Evolutionary conservation across 2,113 vertebrate genomes (phyloP).

Genomic region (Passer domesticus): DNA sequence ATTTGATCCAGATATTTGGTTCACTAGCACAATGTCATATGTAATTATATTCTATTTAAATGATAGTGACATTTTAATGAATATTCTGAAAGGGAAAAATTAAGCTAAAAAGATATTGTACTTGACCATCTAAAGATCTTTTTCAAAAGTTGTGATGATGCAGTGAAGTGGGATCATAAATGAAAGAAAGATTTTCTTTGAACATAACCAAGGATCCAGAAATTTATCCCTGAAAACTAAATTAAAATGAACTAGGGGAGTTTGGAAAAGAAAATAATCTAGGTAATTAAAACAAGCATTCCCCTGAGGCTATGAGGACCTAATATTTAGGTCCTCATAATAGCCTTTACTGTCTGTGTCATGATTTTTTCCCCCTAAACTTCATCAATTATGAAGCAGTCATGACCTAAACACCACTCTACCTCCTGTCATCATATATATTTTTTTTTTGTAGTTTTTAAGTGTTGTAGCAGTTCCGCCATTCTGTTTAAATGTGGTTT

Average conservation of each 20-base stretch:
- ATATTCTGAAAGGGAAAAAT: slow-evolving; percentile 4
- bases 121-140: background rate
- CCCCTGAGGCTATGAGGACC: background rate
- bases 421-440: background rate
- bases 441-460: background rate
- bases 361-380: background rate
- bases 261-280: slow-evolving; percentile 7
- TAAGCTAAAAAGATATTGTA: background rate
- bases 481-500: background rate
- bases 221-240: slow-evolving; percentile 24
- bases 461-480: background rate
- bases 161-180: slow-evolving; percentile 35
- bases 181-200: slow-evolving; percentile 26
- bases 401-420: background rate
- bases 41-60: background rate
- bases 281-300: background rate
- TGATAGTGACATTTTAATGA: background rate
- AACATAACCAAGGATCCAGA: background rate
- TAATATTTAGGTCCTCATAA: background rate
- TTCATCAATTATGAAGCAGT: background rate
- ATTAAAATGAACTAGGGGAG: slow-evolving; percentile 27
- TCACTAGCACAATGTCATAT: background rate
- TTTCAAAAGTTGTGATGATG: background rate
- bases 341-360: background rate
- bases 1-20: background rate